A percentile compares a stretch with the other conserved stretches of the same genome.
Evolutionary conservation across 2,888 invertebrate species (phyloP).

Genomic region (Sarcophaga rosellei): DNA sequence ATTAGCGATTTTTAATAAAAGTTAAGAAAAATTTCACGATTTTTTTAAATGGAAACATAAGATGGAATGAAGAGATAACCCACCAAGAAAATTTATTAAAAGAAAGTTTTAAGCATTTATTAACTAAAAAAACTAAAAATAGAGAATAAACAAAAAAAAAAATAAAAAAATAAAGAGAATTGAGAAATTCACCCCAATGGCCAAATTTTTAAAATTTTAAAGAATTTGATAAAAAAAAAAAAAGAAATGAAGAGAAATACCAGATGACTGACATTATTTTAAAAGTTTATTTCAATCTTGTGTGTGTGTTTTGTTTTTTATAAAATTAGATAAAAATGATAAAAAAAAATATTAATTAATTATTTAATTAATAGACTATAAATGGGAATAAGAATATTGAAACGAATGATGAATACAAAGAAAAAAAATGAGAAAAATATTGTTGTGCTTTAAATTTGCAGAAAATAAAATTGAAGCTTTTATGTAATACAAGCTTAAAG

Average conservation of each 20-base stretch:
- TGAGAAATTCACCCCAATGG: constrained; percentile 62
- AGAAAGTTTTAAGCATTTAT: constrained; percentile 59
- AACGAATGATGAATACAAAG: constrained; percentile 48
- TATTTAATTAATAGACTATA: no score
- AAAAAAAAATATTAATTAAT: constrained; percentile 52
- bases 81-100: constrained; percentile 28
- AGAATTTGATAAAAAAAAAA: constrained; percentile 57
- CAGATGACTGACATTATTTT: constrained; percentile 69
- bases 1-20: constrained; percentile 83
- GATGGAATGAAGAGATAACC: constrained; percentile 44
- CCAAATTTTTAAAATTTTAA: constrained; percentile 70
- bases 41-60: constrained; percentile 1
- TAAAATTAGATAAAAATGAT: constrained; percentile 67
- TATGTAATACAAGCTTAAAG: constrained; percentile 63
- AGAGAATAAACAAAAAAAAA: constrained; percentile 21
- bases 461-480: constrained; percentile 53
- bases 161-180: constrained; percentile 41
- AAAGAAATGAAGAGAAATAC: no score
- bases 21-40: not conserved
- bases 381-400: no score
- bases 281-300: not conserved
- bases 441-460: constrained; percentile 65
- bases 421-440: constrained; percentile 64
- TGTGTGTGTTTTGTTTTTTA: constrained; percentile 39
- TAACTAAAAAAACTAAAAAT: constrained; percentile 18